Evolutionary conservation across 2,888 invertebrate species (phyloP), one percentile per base, ranked within the genome.

Genomic region (Brachyptera putata): DNA sequence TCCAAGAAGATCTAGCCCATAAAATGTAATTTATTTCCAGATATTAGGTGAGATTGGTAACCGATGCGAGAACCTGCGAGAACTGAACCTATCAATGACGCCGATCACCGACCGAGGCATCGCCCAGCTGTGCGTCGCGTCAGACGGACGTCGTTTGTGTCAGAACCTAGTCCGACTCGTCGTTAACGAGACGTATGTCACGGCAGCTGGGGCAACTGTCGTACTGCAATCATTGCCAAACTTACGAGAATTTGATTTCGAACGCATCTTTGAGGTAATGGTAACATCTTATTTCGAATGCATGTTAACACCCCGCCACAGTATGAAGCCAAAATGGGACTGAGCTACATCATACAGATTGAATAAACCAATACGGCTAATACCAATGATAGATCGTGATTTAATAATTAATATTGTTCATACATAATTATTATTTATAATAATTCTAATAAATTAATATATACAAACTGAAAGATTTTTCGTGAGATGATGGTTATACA

Each of bases 241-340:
- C 30, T 65, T 73, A 1, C 64, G 65, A 5, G 69, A 73, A 21
- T 69, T 73, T 49, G 73, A 73, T 48, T 73, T 69, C 58, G 72
- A 73, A 22, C 69, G 69, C 50, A 70, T 71, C 53, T 72, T 72
- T 61, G 69, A 71, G 67, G 73, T 72, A 55, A 57, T 26, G 16
- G n/a, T n/a, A n/a, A n/a, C n/a, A n/a, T n/a, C n/a, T n/a, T n/a
- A n/a, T n/a, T n/a, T n/a, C n/a, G n/a, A n/a, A n/a, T n/a, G n/a
- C n/a, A n/a, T n/a, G n/a, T n/a, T n/a, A n/a, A n/a, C n/a, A n/a
- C n/a, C n/a, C n/a, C n/a, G n/a, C n/a, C n/a, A n/a, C n/a, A n/a
- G n/a, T n/a, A n/a, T n/a, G n/a, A n/a, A n/a, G n/a, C n/a, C n/a
- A n/a, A n/a, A n/a, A n/a, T n/a, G n/a, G n/a, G n/a, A n/a, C n/a